Percentiles rank a stretch among this genome's conserved stretches.
phyloP scores from a whole-genome alignment of 2,113 vertebrate genomes.

The Saguinus imperator region DNA sequence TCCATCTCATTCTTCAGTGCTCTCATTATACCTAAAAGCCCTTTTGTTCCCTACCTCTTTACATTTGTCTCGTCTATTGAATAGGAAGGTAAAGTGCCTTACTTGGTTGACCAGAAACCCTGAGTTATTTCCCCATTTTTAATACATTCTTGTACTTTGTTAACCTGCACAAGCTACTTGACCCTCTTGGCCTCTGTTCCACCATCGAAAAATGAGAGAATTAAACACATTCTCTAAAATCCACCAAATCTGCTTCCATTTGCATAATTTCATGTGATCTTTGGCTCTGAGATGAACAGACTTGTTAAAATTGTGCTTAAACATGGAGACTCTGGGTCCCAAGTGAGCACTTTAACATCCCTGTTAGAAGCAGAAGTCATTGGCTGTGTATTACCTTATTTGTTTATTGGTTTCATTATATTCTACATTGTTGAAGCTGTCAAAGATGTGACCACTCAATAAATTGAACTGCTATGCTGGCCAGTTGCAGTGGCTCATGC shows the following conservation, averaged over 20 bases:
- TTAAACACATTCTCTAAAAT: background rate
- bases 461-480: background rate
- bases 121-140: background rate
- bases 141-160: background rate
- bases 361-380: rapidly evolving
- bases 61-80: background rate
- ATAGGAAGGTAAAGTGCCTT: background rate
- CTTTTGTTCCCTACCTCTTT: background rate
- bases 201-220: background rate
- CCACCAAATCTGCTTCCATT: background rate
- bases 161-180: background rate
- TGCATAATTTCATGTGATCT: background rate
- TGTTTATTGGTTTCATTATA: background rate
- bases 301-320: background rate
- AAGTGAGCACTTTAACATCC: background rate
- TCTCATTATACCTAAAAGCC: background rate
- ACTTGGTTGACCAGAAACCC: background rate
- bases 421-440: background rate
- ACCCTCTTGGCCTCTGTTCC: background rate
- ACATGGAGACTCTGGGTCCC: rapidly evolving
- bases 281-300: background rate
- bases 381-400: background rate
- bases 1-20: background rate
- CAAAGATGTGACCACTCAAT: background rate
- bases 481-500: too few species aligned